Base-by-base conservation (phyloP, 2,113 vertebrate species). In the Dromaius novaehollandiae region DNA sequence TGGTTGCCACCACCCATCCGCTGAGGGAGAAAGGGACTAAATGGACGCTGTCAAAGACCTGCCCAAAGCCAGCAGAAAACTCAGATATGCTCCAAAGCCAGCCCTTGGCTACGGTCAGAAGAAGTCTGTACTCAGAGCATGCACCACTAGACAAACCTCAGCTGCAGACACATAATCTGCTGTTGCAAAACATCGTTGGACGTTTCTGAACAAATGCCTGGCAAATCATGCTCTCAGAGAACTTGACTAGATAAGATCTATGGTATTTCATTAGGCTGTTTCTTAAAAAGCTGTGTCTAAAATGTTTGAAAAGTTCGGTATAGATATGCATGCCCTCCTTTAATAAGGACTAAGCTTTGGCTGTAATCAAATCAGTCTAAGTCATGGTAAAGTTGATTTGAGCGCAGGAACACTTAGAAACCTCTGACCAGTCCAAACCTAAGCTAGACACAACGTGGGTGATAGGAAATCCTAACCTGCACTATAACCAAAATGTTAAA, bases 211-310 rank as follows among this genome's bases (percentile, higher is more conserved):
- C 1, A 42, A 79, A 56, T 8, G 81, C 42, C 70, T 91, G 61
- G 87, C 50, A 87, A 89, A 48, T 1, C 10, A 48, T 0, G 1
- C 7, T 38, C 78, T 56, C 28, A 9, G 44, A 69, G 58, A 76
- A 36, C 63, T 15, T 65, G 85, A 60, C 53, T 53, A 68, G 75
- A 34, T 94, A 88, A 95, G 71, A 40, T 70, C 91, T 76, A 32
- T 1, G 6, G 36, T 78, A 88, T 86, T 74, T 89, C 74, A 76
- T 91, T 66, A 66, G 34, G 58, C 79, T 38, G 66, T 69, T 93
- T 85, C 87, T 86, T 91, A 82, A 96, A 92, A 95, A 77, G 63
- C 75, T 96, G 81, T 13, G 44, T 40, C 48, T 85, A 94, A 93
- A 91, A 96, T 89, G 78, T 88, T 97, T 96, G 94, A 77, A 91